phyloP scores from a whole-genome alignment of 64 coral and sea anemone species.

The Dendronephthya gigantea region DNA sequence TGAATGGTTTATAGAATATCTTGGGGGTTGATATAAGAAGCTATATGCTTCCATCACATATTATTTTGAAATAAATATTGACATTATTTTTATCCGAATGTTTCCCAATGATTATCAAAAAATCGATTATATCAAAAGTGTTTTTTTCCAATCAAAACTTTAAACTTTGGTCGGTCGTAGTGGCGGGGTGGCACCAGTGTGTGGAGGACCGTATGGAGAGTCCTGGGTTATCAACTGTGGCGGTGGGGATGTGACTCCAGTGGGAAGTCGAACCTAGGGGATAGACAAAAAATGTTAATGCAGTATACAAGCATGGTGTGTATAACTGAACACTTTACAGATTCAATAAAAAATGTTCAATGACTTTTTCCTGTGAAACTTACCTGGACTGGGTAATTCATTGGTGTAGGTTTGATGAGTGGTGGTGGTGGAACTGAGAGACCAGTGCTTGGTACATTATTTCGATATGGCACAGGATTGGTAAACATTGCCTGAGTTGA shows the following conservation, averaged over 20 bases:
- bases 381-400: not conserved
- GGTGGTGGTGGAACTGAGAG: not conserved
- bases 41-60: not conserved
- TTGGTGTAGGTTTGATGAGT: constrained; percentile 1
- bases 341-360: no score
- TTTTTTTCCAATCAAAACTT: not conserved
- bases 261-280: not conserved
- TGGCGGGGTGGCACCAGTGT: not conserved
- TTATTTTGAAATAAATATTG: not conserved
- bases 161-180: not conserved
- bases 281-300: not conserved
- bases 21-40: no score
- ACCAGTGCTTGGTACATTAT: not conserved
- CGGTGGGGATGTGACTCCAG: not conserved
- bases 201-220: not conserved
- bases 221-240: constrained; percentile 6
- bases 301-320: not conserved
- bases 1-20: no score
- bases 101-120: not conserved
- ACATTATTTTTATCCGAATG: not conserved
- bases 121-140: not conserved
- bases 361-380: no score
- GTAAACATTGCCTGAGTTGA: not conserved
- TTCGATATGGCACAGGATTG: not conserved
- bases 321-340: not conserved